phyloP scores from a whole-genome alignment of 2,888 invertebrate genomes.

The Drosophila stalkeri region DNA sequence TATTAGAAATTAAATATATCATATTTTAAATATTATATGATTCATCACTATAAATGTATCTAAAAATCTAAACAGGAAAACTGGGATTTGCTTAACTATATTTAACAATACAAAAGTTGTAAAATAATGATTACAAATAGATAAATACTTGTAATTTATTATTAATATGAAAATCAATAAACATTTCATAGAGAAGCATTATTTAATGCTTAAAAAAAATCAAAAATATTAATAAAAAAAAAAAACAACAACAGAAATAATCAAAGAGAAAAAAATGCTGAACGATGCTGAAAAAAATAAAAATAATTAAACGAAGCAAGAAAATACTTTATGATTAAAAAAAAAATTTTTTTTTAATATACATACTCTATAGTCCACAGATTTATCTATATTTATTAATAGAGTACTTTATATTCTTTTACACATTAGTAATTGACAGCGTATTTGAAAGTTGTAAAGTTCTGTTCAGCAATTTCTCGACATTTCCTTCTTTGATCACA shows the following conservation, averaged over 20 bases:
- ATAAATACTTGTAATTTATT: not conserved
- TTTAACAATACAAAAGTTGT: not conserved
- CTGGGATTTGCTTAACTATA: not conserved
- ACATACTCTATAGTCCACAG: not conserved
- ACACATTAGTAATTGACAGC: not conserved
- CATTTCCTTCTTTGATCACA: not conserved
- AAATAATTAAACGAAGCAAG: not conserved
- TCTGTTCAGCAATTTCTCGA: not conserved
- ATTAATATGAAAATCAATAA: not conserved
- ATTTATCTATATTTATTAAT: not conserved
- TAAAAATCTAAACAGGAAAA: no score
- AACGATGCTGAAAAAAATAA: not conserved
- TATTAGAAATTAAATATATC: not conserved
- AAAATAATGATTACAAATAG: not conserved
- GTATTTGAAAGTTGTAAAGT: conserved; percentile 1
- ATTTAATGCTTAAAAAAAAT: no score
- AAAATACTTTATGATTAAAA: no score
- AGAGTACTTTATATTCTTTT: not conserved
- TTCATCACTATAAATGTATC: no score
- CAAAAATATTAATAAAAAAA: no score
- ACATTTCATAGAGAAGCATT: no score
- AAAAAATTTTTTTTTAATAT: not conserved
- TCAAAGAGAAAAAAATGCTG: not conserved
- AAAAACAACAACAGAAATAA: not conserved
- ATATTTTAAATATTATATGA: no score